Evolutionary conservation across 2,113 vertebrate genomes (phyloP), one percentile per base, ranked within the genome.

Genomic region (Leptobrachium ailaonicum): DNA sequence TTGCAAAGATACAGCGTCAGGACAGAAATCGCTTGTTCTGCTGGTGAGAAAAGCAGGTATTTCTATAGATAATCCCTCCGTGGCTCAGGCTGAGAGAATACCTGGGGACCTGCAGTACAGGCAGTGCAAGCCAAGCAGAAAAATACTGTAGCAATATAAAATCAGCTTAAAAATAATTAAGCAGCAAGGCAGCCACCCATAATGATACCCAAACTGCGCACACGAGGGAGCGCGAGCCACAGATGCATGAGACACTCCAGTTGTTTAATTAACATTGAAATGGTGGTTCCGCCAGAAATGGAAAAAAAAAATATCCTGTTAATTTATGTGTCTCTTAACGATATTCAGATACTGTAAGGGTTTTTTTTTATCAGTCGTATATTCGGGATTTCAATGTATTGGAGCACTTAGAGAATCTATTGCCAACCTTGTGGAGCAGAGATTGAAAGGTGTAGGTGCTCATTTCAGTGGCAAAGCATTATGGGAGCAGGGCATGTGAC

Each of bases 251-350:
- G 88, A 91, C 91, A 91, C 92, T 93, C 90, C 78, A 88, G 88
- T 94, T 94, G 91, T 92, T 94, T 93, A 94, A 94, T 94, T 94
- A 93, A 94, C 91, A 93, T 90, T 91, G 91, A 93, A 93, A 91
- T 83, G 81, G 89, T 88, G 83, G 92, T 92, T 94, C 91, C 90
- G 92, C 89, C 20, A 88, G 92, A 91, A 94, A 92, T 90, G 91
- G 92, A 93, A 63, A 94, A 94, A 32, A 32, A 32, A 32, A 32
- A 32, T 32, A 90, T 91, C 90, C 89, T 91, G 90, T 90, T 94
- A 93, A 94, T 94, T 94, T 93, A 94, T 93, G 92, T 92, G 90
- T 93, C 91, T 92, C 89, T 90, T 93, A 94, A 93, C 92, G 93
- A 93, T 90, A 90, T 90, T 93, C 92, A 91, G 93, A 94, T 94